A percentile compares a stretch with the other conserved stretches of the same genome.
These are phyloP conservation scores for Dascillus cervinus DNA, from an alignment of 2,888 invertebrate genomes.

Conservation along the genomic window DNA sequence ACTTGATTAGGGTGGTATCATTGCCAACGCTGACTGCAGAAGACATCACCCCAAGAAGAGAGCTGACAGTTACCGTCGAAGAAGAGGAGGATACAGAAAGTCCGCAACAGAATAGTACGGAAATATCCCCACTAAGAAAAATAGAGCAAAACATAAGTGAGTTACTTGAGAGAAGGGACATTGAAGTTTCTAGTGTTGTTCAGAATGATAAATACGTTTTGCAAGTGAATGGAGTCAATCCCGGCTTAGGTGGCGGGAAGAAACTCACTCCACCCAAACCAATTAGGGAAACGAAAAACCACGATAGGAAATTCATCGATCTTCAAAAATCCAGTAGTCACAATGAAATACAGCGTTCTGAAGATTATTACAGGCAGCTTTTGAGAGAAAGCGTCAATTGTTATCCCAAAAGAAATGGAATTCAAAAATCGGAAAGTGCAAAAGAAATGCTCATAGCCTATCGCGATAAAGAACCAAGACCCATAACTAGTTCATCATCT, in stretches of 20 bases:
- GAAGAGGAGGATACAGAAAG: constrained; percentile 64
- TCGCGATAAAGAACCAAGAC: constrained; percentile 33
- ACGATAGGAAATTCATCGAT: constrained; percentile 49
- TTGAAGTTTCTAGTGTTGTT: constrained; percentile 31
- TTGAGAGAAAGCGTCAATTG: constrained; percentile 39
- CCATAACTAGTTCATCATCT: constrained; percentile 37
- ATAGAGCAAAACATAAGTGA: constrained; percentile 68
- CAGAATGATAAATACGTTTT: constrained; percentile 31
- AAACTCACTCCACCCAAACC: constrained; percentile 32
- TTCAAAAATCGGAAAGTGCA: constrained; percentile 68
- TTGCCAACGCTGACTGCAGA: constrained; percentile 56
- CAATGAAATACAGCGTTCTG: constrained; percentile 49
- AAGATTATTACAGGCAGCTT: constrained; percentile 38
- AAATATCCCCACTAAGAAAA: constrained; percentile 60
- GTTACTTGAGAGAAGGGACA: constrained; percentile 47
- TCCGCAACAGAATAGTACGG: constrained; percentile 53
- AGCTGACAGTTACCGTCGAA: constrained; percentile 62
- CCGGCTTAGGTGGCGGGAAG: constrained; percentile 24
- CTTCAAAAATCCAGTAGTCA: constrained; percentile 57
- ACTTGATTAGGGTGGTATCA: constrained; percentile 62
- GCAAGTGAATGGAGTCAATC: constrained; percentile 41
- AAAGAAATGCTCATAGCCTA: constrained; percentile 60
- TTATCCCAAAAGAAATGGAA: constrained; percentile 50
- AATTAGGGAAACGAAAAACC: constrained; percentile 25
- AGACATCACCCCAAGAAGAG: constrained; percentile 53